Conservation (phyloP, 2,797 vertebrate species). For the Tokudaia tokunoshimensis region DNA sequence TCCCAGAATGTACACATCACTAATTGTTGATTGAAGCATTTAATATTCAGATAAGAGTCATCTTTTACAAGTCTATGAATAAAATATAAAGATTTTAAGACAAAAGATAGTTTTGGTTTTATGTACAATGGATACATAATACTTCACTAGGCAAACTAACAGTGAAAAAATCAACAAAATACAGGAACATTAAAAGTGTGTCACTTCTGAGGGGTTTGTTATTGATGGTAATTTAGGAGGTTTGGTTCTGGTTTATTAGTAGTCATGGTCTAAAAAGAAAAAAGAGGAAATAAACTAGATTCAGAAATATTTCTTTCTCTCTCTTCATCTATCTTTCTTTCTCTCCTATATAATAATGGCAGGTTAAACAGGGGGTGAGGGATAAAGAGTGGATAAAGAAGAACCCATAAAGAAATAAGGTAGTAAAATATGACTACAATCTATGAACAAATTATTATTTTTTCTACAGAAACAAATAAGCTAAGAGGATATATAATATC, state of each 20-base stretch:
- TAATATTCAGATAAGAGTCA: conserved; percentile 1
- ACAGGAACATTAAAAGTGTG: conserved; percentile 8
- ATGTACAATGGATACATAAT: background rate
- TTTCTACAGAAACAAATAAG: conserved; percentile 20
- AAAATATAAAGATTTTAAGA: background rate
- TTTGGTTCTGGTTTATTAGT: background rate
- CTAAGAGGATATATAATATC: background rate
- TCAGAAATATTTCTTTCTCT: background rate
- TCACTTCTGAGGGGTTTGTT: background rate
- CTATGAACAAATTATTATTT: background rate
- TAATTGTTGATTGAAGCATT: background rate
- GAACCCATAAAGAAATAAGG: background rate
- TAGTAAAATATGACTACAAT: background rate
- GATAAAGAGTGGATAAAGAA: background rate
- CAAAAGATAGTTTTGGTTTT: background rate
- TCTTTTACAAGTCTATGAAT: background rate
- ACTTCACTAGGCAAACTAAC: conserved; percentile 20
- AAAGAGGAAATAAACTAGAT: background rate
- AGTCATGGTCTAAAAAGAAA: background rate
- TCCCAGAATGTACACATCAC: background rate
- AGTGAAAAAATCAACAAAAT: conserved; percentile 9
- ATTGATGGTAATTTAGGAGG: background rate
- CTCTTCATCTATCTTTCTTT: background rate
- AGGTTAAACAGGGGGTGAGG: background rate
- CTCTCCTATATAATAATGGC: background rate